A percentile compares a stretch with the other conserved stretches of the same genome.
Evolutionary conservation across 2,113 vertebrate species (phyloP).

Genomic region (Paraplagusia blochii): DNA sequence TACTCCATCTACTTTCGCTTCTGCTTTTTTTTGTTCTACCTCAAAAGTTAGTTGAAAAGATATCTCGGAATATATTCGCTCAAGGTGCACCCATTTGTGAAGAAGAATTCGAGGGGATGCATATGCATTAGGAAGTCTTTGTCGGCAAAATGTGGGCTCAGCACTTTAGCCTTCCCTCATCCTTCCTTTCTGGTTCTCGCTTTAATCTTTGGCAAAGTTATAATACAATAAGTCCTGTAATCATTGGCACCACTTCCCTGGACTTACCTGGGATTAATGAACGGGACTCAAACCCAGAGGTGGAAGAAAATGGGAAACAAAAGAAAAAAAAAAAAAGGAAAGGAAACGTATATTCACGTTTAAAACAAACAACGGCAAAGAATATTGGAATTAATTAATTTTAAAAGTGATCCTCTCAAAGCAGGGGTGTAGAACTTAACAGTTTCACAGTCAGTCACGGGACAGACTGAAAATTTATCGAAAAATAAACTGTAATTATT

Average conservation of each 20-base stretch:
- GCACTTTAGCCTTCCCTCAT: constrained; percentile 64
- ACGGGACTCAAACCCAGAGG: constrained; percentile 1
- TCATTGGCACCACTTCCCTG: constrained; percentile 50
- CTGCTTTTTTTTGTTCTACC: constrained; percentile 49
- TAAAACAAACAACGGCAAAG: constrained; percentile 28
- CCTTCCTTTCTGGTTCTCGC: constrained; percentile 48
- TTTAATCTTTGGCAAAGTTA: constrained; percentile 64
- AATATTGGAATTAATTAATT: constrained; percentile 16
- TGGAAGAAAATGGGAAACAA: constrained; percentile 5
- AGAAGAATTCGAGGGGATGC: constrained; percentile 59
- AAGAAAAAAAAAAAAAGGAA: constrained; percentile 22
- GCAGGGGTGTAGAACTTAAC: no score
- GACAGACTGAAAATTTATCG: no score
- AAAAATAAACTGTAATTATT: no score
- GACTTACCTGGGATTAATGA: constrained; percentile 47
- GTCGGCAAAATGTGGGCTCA: constrained; percentile 65
- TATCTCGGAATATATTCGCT: constrained; percentile 66
- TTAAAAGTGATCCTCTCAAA: constrained; percentile 6
- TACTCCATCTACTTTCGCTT: not conserved
- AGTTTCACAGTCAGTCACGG: no score
- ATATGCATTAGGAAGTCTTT: constrained; percentile 70
- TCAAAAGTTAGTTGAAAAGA: constrained; percentile 64
- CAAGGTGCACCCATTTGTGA: constrained; percentile 70
- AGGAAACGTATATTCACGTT: constrained; percentile 26
- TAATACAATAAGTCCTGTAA: constrained; percentile 64